phyloP scores from a whole-genome alignment of 2,888 invertebrate genomes.

The Graphium colonna region DNA sequence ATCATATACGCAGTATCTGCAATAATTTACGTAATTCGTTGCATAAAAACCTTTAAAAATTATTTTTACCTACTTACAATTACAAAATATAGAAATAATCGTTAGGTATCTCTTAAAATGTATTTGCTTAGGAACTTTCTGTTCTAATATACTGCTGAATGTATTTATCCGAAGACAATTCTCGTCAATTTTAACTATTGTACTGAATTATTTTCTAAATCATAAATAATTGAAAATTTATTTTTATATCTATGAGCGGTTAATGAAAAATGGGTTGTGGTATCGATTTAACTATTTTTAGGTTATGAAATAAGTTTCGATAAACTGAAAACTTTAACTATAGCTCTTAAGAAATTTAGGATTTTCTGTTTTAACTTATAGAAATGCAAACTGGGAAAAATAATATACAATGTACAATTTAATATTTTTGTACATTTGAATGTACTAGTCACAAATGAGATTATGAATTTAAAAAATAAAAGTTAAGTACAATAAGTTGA shows the following conservation, averaged over 20 bases:
- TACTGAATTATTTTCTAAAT: background rate
- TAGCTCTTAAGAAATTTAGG: too few relatives aligned
- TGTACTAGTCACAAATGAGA: background rate
- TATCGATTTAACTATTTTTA: too few relatives aligned
- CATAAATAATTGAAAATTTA: background rate
- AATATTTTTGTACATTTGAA: background rate
- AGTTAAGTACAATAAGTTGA: conserved; percentile 32
- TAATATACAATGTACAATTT: too few relatives aligned
- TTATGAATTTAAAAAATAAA: background rate
- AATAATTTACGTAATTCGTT: conserved; percentile 68
- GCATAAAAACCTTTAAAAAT: conserved; percentile 71
- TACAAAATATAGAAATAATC: conserved; percentile 61
- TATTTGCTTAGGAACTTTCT: conserved; percentile 73
- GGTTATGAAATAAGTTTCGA: background rate
- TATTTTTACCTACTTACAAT: conserved; percentile 61
- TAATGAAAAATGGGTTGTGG: too few relatives aligned
- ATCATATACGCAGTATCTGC: conserved; percentile 38
- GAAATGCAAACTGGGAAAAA: conserved; percentile 2
- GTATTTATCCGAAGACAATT: conserved; percentile 10
- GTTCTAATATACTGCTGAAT: conserved; percentile 57
- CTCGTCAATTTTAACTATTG: background rate
- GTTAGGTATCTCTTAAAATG: conserved; percentile 54
- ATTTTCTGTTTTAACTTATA: conserved; percentile 10
- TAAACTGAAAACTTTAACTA: too few relatives aligned
- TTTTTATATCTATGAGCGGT: too few relatives aligned